Evolutionary conservation across 2,888 invertebrate genomes (phyloP).

Genomic region (Ochropacha duplaris): DNA sequence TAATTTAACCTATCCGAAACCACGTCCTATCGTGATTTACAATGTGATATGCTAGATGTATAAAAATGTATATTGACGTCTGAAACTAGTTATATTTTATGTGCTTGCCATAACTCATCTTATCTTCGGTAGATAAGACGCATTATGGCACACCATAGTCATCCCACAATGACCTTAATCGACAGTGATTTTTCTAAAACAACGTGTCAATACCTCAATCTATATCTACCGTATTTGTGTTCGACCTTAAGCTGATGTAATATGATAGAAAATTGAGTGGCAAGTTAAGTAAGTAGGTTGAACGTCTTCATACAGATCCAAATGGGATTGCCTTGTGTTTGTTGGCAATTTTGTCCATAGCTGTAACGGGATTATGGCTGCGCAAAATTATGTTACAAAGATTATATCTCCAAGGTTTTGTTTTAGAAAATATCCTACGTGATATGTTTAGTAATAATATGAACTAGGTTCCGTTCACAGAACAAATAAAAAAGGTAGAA

Average conservation of each 20-base stretch:
- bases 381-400: conserved; percentile 15
- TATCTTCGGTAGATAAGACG: too few species aligned
- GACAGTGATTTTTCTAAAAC: neutral
- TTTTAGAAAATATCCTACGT: neutral
- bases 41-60: neutral
- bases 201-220: neutral
- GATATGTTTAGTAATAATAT: neutral
- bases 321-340: conserved; percentile 3
- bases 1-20: too few species aligned
- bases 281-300: neutral
- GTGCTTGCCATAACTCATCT: conserved; percentile 17
- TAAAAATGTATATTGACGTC: neutral
- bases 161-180: neutral
- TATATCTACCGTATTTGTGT: neutral
- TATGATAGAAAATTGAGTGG: neutral
- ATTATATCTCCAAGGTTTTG: conserved; percentile 11
- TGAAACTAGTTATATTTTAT: conserved; percentile 16
- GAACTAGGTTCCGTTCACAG: too few species aligned
- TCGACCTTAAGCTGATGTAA: neutral
- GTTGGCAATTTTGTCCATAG: conserved; percentile 1
- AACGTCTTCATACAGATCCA: neutral
- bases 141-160: neutral
- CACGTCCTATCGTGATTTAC: too few species aligned
- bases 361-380: conserved; percentile 10
- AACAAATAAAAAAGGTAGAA: too few species aligned